Base-by-base conservation (phyloP, 2,888 invertebrate genomes). In the Mythimna ferrago region DNA sequence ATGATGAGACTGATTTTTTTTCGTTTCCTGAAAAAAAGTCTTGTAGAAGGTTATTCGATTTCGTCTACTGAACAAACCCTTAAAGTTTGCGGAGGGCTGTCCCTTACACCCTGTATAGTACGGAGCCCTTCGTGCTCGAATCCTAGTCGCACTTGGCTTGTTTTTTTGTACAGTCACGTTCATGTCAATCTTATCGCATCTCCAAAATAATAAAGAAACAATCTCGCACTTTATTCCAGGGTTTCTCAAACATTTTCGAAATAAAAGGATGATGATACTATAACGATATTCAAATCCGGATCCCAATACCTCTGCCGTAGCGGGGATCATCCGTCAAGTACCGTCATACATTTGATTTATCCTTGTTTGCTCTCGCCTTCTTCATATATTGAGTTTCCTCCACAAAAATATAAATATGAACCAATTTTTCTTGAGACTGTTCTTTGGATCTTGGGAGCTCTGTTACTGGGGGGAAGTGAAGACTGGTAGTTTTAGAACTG, bases 301-400 rank as follows among this genome's bases (percentile, higher is more conserved):
- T 73, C 61, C 61, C 66, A 64, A 61, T 82, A 83, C 70, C 61
- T 70, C 64, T 56, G 41, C 54, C 38, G 60, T 19, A 64, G 16
- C 32, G 35, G 5, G 35, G 69, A 78, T 85, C 85, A 76, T 85
- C 76, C 73, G 68, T 86, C 84, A 81, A 81, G 60, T 71, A 71
- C 44, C 71, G 65, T 78, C 86, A 73, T 63, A 75, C 61, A 84
- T 81, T 85, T 82, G 85, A 82, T 79, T 78, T 78, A 78, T 83
- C 71, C 75, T 21, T 83, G 86, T 81, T 80, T 75, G 70, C 60
- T 57, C 57, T 14, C 65, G 32, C 44, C 48, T 54, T 66, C 62
- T 68, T 54, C 2, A 62, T 66, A 58, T 66, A 79, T 82, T 73
- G 67, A 73, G 35, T 79, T 82, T 73, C 66, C 65, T 82, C 53